These are phyloP conservation scores for Ageneiosus marmoratus DNA, from an alignment of 2,113 vertebrate genomes.

Conservation along the genomic window DNA sequence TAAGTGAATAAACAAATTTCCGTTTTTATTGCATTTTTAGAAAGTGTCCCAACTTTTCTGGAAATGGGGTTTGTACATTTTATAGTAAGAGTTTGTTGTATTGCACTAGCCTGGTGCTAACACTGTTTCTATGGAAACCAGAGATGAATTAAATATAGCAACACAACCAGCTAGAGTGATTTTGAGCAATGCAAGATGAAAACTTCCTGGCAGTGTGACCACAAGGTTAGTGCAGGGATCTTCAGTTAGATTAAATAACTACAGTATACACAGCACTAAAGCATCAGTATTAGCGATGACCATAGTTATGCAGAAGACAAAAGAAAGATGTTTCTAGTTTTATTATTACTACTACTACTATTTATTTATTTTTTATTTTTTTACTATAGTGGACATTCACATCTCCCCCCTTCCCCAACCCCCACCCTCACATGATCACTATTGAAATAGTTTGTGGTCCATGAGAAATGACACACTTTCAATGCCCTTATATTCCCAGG, in stretches of 20 bases:
- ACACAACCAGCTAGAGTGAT: neutral
- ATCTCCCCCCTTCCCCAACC: too few relatives aligned
- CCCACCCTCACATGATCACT: neutral
- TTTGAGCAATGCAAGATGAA: neutral
- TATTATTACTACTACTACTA: too few relatives aligned
- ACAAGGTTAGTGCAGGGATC: neutral
- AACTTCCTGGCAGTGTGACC: neutral
- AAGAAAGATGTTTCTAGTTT: neutral
- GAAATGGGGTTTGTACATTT: too few relatives aligned
- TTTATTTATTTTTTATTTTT: neutral
- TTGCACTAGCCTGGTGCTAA: neutral
- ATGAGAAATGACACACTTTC: neutral
- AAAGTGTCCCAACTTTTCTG: too few relatives aligned
- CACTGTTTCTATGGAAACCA: neutral
- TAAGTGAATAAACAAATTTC: too few relatives aligned
- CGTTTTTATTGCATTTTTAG: too few relatives aligned
- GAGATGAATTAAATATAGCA: neutral
- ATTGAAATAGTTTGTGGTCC: neutral
- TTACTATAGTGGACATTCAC: neutral
- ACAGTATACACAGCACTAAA: neutral
- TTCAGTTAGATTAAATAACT: neutral
- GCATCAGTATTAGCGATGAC: neutral
- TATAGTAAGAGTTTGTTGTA: neutral
- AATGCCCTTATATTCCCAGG: neutral
- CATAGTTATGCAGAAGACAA: neutral